Evolutionary conservation across 2,797 vertebrate species (phyloP).

Genomic region (Percopsis omiscomaycus): DNA sequence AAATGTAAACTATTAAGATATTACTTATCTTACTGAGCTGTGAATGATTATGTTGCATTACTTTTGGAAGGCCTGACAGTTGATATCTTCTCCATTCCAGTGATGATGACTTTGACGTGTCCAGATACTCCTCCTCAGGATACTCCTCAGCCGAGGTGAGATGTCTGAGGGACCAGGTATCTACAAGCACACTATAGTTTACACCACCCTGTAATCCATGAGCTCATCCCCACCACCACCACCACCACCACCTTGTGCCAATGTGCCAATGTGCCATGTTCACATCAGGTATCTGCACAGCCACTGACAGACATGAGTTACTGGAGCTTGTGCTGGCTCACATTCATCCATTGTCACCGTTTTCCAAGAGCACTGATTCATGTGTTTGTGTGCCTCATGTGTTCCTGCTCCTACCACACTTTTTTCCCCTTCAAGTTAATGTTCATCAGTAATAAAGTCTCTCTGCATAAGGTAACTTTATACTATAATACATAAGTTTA

Average conservation of each 20-base stretch:
- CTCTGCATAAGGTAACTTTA: too few relatives aligned
- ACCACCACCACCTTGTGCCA: conserved; percentile 54
- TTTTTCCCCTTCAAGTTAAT: not conserved
- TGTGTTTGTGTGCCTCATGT: conserved; percentile 22
- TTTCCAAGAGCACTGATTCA: not conserved
- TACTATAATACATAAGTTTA: too few relatives aligned
- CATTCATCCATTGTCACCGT: conserved; percentile 11
- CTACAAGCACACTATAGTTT: conserved; percentile 65
- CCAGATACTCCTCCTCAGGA: conserved; percentile 97
- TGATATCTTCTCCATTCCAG: conserved; percentile 69
- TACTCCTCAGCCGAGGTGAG: conserved; percentile 99
- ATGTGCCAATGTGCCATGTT: conserved; percentile 56
- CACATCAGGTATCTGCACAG: conserved; percentile 54
- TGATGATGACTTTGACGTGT: conserved; percentile 98
- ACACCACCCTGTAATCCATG: conserved; percentile 30
- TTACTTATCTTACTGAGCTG: not conserved
- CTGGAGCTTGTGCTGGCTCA: not conserved
- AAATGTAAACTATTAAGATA: not conserved
- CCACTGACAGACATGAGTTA: conserved; percentile 8
- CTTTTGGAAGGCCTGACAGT: too few relatives aligned
- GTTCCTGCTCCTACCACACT: not conserved
- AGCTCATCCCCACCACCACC: conserved; percentile 49
- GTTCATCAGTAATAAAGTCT: too few relatives aligned
- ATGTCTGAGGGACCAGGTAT: conserved; percentile 83
- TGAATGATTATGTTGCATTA: not conserved